phyloP scores from a whole-genome alignment of 2,113 vertebrate species.

The Hyperoodon ampullatus region DNA sequence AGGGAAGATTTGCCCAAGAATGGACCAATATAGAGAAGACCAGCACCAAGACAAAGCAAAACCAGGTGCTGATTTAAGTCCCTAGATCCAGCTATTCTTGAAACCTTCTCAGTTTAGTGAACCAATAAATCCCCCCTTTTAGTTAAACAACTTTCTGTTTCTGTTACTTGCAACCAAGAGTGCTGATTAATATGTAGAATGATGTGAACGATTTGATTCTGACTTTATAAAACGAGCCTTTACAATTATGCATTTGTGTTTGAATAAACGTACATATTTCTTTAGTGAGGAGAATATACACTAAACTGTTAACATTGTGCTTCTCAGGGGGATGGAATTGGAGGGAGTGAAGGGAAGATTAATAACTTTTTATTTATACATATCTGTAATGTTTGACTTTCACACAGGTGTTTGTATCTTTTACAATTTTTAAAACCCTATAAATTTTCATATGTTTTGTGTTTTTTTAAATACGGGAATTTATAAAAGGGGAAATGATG shows the following conservation, averaged over 20 bases:
- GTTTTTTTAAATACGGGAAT: slow-evolving; percentile 12
- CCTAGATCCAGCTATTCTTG: background rate
- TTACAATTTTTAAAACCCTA: background rate
- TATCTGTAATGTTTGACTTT: background rate
- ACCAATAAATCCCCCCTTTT: background rate
- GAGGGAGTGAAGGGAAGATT: background rate
- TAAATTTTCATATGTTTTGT: background rate
- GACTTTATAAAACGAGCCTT: background rate
- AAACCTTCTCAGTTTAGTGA: background rate
- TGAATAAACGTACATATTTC: background rate
- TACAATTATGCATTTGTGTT: background rate
- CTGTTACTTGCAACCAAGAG: background rate
- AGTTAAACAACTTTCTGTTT: background rate
- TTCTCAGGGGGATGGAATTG: background rate
- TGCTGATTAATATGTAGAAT: background rate
- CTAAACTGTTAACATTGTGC: background rate
- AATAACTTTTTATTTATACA: background rate
- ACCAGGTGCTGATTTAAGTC: background rate
- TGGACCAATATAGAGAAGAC: background rate
- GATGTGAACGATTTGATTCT: background rate
- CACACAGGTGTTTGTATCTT: background rate
- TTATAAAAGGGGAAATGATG: background rate
- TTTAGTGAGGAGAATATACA: background rate
- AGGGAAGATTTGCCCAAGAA: background rate
- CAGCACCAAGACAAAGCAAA: background rate